Percentiles rank a stretch among this genome's conserved stretches.
These are phyloP conservation scores for Smittia aterrima DNA, from an alignment of 2,888 invertebrate species.

Conservation along the genomic window DNA sequence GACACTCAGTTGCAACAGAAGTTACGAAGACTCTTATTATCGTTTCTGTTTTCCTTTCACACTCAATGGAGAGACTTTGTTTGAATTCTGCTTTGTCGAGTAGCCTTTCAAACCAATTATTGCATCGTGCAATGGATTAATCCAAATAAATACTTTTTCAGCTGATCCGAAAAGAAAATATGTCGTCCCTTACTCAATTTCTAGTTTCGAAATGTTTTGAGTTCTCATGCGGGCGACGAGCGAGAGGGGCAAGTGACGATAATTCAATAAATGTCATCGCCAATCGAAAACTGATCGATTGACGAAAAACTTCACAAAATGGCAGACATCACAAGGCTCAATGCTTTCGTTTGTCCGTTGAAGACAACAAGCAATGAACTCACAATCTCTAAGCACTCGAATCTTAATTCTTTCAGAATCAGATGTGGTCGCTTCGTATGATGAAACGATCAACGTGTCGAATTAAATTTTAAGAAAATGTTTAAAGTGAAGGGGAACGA, in stretches of 20 bases:
- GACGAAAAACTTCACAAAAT: not conserved
- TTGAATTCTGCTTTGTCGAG: too few relatives aligned
- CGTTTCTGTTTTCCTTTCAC: not conserved
- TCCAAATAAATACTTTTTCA: not conserved
- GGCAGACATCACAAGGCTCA: not conserved
- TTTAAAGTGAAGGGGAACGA: constrained; percentile 11
- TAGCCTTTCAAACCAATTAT: not conserved
- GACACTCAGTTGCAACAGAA: constrained; percentile 22
- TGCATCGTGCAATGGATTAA: not conserved
- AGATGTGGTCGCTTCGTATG: constrained; percentile 30
- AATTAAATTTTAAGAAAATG: constrained; percentile 32
- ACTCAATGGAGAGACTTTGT: not conserved
- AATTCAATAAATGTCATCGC: constrained; percentile 11
- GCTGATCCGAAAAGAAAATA: not conserved
- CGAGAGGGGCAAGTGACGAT: not conserved
- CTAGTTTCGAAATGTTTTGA: not conserved
- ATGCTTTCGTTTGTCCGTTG: not conserved
- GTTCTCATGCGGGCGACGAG: constrained; percentile 18
- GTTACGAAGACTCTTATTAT: too few relatives aligned
- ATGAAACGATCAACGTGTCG: constrained; percentile 40
- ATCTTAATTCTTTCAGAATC: constrained; percentile 18
- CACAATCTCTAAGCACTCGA: not conserved
- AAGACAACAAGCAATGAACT: not conserved
- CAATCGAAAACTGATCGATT: not conserved
- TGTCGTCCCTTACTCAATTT: not conserved